Percentiles rank a stretch among this genome's conserved stretches.
Evolutionary conservation across 2,888 invertebrate species (phyloP).

Genomic region (Agriopis leucophaearia): DNA sequence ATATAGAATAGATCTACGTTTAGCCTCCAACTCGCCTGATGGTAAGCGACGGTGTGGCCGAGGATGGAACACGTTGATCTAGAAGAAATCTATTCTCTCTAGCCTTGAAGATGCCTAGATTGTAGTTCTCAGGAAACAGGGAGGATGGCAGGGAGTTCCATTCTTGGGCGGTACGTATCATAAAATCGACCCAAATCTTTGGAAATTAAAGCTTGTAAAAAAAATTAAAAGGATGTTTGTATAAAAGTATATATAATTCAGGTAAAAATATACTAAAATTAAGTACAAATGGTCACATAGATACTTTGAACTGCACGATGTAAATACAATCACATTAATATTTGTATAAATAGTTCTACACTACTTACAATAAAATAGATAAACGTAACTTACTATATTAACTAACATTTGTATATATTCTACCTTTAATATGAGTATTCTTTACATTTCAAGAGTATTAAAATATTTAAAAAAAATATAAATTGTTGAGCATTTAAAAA

Average conservation of each 20-base stretch:
- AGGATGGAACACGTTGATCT: too few relatives aligned
- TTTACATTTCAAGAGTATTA: not conserved
- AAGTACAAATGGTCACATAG: slow-evolving; percentile 34
- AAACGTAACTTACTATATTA: not conserved
- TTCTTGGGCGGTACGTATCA: too few relatives aligned
- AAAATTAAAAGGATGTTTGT: slow-evolving; percentile 6
- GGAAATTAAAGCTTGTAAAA: too few relatives aligned
- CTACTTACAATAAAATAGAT: not conserved
- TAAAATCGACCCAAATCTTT: too few relatives aligned
- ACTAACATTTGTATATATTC: not conserved
- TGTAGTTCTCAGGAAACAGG: too few relatives aligned
- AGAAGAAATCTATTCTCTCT: too few relatives aligned
- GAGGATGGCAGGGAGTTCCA: too few relatives aligned
- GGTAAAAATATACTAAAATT: slow-evolving; percentile 36
- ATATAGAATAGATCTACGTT: too few relatives aligned
- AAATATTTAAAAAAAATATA: not conserved
- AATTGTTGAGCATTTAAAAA: not conserved
- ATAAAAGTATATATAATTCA: slow-evolving; percentile 35
- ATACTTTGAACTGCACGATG: slow-evolving; percentile 29
- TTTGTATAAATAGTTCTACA: not conserved
- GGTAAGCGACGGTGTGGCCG: too few relatives aligned
- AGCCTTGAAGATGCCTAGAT: too few relatives aligned
- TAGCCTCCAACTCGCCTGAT: too few relatives aligned
- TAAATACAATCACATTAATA: slow-evolving; percentile 24
- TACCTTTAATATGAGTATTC: not conserved